A percentile compares a stretch with the other conserved stretches of the same genome.
phyloP scores from a whole-genome alignment of 2,113 vertebrate species.

The Uropsilus gracilis region DNA sequence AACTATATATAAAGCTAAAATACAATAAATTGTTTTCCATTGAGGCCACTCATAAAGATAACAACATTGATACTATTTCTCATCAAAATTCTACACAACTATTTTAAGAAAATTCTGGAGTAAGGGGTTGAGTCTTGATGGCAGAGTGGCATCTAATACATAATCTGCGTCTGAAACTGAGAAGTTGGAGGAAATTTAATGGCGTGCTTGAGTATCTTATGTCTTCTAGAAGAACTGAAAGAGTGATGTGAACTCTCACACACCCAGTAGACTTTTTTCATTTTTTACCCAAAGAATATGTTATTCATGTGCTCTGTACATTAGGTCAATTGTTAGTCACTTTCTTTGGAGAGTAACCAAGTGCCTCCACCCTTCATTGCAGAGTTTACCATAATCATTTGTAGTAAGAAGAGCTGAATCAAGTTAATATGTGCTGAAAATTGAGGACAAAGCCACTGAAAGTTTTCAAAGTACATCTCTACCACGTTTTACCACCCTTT shows the following conservation, averaged over 20 bases:
- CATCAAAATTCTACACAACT: conserved; percentile 78
- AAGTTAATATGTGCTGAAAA: conserved; percentile 68
- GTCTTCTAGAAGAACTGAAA: conserved; percentile 85
- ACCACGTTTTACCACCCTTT: conserved; percentile 73
- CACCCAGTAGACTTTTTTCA: conserved; percentile 85
- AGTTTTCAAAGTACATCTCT: conserved; percentile 64
- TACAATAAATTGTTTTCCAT: conserved; percentile 61
- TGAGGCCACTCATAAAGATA: conserved; percentile 57
- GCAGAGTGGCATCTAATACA: conserved; percentile 79
- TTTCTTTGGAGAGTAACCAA: conserved; percentile 87
- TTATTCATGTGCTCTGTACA: conserved; percentile 89
- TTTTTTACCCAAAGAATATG: conserved; percentile 86
- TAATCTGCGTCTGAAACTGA: conserved; percentile 81
- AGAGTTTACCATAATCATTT: conserved; percentile 82
- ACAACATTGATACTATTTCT: conserved; percentile 73
- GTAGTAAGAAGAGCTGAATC: conserved; percentile 80
- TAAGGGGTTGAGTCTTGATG: conserved; percentile 74
- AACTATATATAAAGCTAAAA: conserved; percentile 59
- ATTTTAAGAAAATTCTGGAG: conserved; percentile 71
- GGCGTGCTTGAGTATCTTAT: conserved; percentile 85
- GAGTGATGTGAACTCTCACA: conserved; percentile 86
- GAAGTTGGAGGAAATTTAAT: conserved; percentile 84
- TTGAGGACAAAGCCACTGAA: conserved; percentile 62
- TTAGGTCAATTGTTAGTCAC: conserved; percentile 91
- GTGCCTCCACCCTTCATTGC: conserved; percentile 85